phyloP scores from a whole-genome alignment of 2,113 vertebrate species.

The Podiceps cristatus region DNA sequence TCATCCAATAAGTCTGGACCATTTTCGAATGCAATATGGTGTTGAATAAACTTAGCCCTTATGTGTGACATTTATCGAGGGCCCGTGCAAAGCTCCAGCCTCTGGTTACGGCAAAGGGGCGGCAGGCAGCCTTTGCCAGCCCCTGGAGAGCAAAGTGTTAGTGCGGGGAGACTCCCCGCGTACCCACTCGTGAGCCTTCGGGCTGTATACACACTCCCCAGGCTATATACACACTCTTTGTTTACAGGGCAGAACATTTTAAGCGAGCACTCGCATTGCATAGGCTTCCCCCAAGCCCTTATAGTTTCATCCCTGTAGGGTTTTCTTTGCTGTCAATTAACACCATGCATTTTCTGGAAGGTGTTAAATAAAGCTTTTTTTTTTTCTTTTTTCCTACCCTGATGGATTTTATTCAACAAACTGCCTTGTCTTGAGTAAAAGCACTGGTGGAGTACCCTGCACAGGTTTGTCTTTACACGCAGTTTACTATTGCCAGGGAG shows the following conservation, averaged over 20 bases:
- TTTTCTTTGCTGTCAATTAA: neutral
- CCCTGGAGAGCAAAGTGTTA: neutral
- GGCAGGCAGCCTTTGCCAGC: neutral
- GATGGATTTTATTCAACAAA: neutral
- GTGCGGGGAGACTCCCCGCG: fast-evolving
- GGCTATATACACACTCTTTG: neutral
- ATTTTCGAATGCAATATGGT: neutral
- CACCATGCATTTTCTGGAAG: neutral
- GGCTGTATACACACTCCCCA: neutral
- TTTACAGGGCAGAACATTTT: neutral
- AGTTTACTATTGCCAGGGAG: neutral
- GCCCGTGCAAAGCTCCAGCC: neutral
- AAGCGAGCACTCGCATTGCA: neutral
- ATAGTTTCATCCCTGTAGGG: neutral
- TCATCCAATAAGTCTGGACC: neutral
- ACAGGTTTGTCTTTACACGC: neutral
- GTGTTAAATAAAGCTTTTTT: neutral
- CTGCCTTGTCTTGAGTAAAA: neutral
- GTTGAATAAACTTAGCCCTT: neutral
- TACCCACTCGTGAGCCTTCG: neutral
- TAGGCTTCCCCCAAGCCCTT: neutral
- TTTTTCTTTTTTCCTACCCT: neutral
- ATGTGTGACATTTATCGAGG: neutral
- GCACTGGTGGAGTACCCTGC: neutral
- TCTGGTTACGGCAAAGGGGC: neutral